These are phyloP conservation scores for Pogonocichla stellata DNA, from an alignment of 2,113 vertebrate genomes.

Conservation along the genomic window DNA sequence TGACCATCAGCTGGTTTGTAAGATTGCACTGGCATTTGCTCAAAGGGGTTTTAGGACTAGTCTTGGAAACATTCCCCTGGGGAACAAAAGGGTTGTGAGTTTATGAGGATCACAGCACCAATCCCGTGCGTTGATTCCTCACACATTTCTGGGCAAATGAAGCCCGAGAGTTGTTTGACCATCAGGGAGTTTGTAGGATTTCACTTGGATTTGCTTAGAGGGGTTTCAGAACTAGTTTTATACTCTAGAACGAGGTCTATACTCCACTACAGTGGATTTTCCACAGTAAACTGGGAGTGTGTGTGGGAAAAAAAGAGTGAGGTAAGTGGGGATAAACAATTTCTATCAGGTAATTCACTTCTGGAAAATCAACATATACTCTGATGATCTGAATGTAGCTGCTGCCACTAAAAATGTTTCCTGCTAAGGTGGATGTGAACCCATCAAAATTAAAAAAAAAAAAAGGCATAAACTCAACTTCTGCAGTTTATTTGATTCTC, in stretches of 20 bases:
- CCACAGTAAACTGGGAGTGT: not conserved
- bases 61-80: not conserved
- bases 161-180: not conserved
- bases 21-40: not conserved
- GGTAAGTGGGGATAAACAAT: not conserved
- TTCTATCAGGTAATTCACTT: not conserved
- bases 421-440: not conserved
- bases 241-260: not conserved
- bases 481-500: not conserved
- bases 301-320: not conserved
- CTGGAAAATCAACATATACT: not conserved
- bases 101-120: fast-evolving
- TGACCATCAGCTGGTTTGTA: not conserved
- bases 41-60: not conserved
- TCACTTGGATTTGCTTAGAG: not conserved
- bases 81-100: not conserved
- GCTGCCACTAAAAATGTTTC: not conserved
- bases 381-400: not conserved
- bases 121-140: not conserved
- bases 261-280: not conserved
- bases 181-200: not conserved
- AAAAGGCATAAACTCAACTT: not conserved
- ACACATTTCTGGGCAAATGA: not conserved
- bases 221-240: not conserved
- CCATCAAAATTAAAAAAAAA: not conserved